Evolutionary conservation across 2,113 vertebrate genomes (phyloP).

Genomic region (Eurypyga helias): DNA sequence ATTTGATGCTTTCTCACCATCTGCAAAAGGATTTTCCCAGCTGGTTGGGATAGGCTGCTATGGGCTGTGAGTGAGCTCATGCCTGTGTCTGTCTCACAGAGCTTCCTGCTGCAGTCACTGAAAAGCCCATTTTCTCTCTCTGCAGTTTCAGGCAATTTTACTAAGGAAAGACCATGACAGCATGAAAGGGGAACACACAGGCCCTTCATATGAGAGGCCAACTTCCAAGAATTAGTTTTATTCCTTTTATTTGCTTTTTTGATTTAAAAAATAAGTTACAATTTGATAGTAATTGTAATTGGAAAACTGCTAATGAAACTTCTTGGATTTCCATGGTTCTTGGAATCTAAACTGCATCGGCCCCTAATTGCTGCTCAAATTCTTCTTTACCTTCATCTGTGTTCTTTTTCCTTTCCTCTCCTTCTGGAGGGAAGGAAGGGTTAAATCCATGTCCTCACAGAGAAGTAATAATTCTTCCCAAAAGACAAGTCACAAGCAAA

Average conservation of each 20-base stretch:
- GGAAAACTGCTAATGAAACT: neutral
- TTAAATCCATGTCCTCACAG: neutral
- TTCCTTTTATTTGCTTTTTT: neutral
- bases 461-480: conserved; percentile 23
- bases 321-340: neutral
- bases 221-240: neutral
- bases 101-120: neutral
- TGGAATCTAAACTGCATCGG: neutral
- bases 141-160: neutral
- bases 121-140: conserved; percentile 34
- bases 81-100: neutral
- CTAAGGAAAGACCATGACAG: neutral
- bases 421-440: neutral
- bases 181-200: neutral
- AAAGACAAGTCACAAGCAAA: conserved; percentile 56
- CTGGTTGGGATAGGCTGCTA: neutral
- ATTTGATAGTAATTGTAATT: neutral
- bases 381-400: neutral
- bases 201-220: neutral
- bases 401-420: neutral
- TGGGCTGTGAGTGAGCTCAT: neutral
- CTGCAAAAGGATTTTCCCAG: conserved; percentile 29
- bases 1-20: neutral
- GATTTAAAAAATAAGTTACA: neutral
- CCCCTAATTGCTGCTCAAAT: neutral